phyloP scores from a whole-genome alignment of 2,888 invertebrate genomes.

The Caenorhabditis afra region DNA sequence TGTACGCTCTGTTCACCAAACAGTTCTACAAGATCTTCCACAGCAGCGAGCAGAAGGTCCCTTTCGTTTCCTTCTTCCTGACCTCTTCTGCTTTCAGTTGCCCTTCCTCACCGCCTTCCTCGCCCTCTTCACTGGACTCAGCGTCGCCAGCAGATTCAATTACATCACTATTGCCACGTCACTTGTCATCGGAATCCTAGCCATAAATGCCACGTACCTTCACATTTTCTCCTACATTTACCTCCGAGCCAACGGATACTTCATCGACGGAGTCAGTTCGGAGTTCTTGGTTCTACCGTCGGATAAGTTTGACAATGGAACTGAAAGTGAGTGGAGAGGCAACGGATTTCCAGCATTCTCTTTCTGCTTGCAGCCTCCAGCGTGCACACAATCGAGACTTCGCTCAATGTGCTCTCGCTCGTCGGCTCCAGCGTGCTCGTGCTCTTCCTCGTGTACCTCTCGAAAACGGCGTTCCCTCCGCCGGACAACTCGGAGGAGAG shows the following conservation, averaged over 20 bases:
- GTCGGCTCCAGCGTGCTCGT: constrained; percentile 44
- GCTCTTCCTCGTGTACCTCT: constrained; percentile 24
- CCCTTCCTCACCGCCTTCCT: constrained; percentile 54
- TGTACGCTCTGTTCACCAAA: constrained; percentile 54
- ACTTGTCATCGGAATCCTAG: constrained; percentile 43
- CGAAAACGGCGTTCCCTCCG: constrained; percentile 24
- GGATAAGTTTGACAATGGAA: constrained; percentile 54
- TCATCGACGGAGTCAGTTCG: constrained; percentile 40
- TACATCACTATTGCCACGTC: constrained; percentile 53
- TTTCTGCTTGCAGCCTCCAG: constrained; percentile 41
- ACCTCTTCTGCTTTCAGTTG: constrained; percentile 19
- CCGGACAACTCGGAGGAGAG: constrained; percentile 42
- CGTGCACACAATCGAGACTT: constrained; percentile 55
- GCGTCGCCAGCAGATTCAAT: constrained; percentile 39
- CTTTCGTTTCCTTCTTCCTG: neutral
- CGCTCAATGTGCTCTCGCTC: constrained; percentile 43
- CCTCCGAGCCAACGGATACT: constrained; percentile 50
- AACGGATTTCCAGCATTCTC: neutral
- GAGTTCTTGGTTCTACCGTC: constrained; percentile 52
- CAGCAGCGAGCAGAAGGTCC: constrained; percentile 53
- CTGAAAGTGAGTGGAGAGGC: constrained; percentile 27
- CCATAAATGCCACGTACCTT: constrained; percentile 52
- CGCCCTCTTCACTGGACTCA: constrained; percentile 52
- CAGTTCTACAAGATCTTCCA: constrained; percentile 60
- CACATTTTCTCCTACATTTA: constrained; percentile 58